Evolutionary conservation across 1,140 invertebrate genomes (phyloP).

Genomic region (Nasonia longicornis): DNA sequence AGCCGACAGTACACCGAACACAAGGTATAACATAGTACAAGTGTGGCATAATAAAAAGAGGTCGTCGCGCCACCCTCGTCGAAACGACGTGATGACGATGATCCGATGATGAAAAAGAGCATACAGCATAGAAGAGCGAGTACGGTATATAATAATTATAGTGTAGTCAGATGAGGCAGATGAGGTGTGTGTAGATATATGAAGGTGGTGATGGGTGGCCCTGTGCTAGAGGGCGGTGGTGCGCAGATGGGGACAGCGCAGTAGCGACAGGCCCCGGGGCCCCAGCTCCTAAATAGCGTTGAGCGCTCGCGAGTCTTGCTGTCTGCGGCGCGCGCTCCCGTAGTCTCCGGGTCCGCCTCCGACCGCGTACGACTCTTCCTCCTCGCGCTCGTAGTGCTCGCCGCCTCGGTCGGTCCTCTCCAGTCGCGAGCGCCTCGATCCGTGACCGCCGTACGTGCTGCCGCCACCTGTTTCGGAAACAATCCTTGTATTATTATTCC

Average conservation of each 20-base stretch:
- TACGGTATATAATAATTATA: neutral
- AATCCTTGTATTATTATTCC: no score
- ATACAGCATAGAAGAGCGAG: neutral
- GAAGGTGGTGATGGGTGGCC: constrained; percentile 36
- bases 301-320: constrained; percentile 64
- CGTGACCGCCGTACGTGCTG: constrained; percentile 59
- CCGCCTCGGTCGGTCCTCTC: constrained; percentile 61
- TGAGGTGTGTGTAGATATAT: neutral
- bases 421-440: constrained; percentile 62
- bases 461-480: constrained; percentile 23
- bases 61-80: neutral
- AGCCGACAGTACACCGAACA: no score
- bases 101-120: neutral
- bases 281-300: constrained; percentile 69
- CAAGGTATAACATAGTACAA: no score
- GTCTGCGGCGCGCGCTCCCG: constrained; percentile 54
- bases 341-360: constrained; percentile 50
- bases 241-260: constrained; percentile 67
- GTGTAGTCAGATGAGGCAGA: constrained; percentile 5
- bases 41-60: neutral
- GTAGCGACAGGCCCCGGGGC: constrained; percentile 68
- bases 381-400: constrained; percentile 63
- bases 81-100: neutral
- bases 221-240: constrained; percentile 65
- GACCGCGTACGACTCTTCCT: constrained; percentile 57